Conservation (phyloP, 2,797 vertebrate species). For the Rhadinocentrus ornatus region DNA sequence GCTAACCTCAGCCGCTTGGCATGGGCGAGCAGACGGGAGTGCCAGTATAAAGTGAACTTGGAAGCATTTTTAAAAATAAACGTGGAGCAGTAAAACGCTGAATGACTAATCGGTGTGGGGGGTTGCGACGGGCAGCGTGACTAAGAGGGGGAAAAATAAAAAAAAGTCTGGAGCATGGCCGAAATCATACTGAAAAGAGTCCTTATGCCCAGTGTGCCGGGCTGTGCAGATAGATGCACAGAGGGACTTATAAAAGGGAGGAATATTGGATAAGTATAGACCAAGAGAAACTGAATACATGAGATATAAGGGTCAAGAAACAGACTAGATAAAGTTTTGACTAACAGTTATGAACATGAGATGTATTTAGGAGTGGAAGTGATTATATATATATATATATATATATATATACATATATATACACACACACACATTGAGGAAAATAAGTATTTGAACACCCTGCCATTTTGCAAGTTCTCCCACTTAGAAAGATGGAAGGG, state of each 20-base stretch:
- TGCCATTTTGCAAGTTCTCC: too few species aligned
- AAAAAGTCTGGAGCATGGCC: constrained; percentile 44
- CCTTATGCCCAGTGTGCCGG: constrained; percentile 36
- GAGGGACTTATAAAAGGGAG: constrained; percentile 23
- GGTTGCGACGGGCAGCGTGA: constrained; percentile 49
- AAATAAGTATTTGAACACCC: too few species aligned
- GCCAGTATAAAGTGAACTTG: constrained; percentile 49
- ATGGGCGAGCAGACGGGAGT: constrained; percentile 22
- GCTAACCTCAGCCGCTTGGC: constrained; percentile 63
- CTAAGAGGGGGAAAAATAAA: neutral
- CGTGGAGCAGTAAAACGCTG: constrained; percentile 46
- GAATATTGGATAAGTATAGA: neutral
- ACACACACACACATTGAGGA: too few species aligned
- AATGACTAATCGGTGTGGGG: constrained; percentile 60
- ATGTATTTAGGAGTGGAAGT: constrained; percentile 6
- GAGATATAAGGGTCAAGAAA: neutral
- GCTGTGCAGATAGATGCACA: constrained; percentile 21
- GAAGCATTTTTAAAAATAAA: constrained; percentile 68
- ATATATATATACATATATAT: too few species aligned
- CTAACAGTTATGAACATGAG: constrained; percentile 17
- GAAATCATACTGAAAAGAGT: constrained; percentile 53
- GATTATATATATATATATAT: too few species aligned
- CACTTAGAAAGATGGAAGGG: too few species aligned
- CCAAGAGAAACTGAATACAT: neutral
- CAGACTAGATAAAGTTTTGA: neutral